These are phyloP conservation scores for Pegoplata infirma DNA, from an alignment of 2,888 invertebrate species.

Conservation along the genomic window DNA sequence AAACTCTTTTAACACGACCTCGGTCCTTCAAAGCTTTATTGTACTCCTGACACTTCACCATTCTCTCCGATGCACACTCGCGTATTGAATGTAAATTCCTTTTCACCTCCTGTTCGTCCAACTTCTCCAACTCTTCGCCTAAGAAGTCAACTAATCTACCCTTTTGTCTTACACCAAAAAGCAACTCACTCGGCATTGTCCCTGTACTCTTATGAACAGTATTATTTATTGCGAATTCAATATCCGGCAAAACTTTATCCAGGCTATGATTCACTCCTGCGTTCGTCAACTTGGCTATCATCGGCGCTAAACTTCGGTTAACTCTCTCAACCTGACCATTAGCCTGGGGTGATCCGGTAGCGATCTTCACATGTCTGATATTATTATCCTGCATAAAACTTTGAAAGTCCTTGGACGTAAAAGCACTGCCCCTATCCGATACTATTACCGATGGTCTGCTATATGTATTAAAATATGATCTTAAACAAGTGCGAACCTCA, in stretches of 20 bases:
- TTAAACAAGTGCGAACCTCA: not conserved
- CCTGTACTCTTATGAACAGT: not conserved
- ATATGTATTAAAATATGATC: not conserved
- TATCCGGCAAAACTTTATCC: not conserved
- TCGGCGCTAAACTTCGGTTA: slow-evolving; percentile 13
- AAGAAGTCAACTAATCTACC: not conserved
- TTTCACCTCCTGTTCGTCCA: not conserved
- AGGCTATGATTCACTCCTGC: not conserved
- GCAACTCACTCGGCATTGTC: not conserved
- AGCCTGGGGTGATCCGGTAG: slow-evolving; percentile 32
- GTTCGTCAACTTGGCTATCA: slow-evolving; percentile 69
- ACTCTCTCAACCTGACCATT: slow-evolving; percentile 39
- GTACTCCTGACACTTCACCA: slow-evolving; percentile 26
- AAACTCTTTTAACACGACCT: slow-evolving; percentile 2
- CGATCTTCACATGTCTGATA: slow-evolving; percentile 30
- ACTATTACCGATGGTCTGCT: not conserved
- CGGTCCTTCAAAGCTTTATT: slow-evolving; percentile 29
- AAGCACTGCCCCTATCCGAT: slow-evolving; percentile 8
- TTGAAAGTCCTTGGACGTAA: slow-evolving; percentile 8
- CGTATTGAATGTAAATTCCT: slow-evolving; percentile 18
- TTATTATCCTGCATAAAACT: not conserved
- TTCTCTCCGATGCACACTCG: not conserved
- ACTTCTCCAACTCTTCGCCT: not conserved
- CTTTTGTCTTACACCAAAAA: not conserved
- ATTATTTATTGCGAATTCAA: not conserved